A percentile compares a stretch with the other conserved stretches of the same genome.
Conservation (phyloP, 2,888 invertebrate species). For the Ophion ellenae region DNA sequence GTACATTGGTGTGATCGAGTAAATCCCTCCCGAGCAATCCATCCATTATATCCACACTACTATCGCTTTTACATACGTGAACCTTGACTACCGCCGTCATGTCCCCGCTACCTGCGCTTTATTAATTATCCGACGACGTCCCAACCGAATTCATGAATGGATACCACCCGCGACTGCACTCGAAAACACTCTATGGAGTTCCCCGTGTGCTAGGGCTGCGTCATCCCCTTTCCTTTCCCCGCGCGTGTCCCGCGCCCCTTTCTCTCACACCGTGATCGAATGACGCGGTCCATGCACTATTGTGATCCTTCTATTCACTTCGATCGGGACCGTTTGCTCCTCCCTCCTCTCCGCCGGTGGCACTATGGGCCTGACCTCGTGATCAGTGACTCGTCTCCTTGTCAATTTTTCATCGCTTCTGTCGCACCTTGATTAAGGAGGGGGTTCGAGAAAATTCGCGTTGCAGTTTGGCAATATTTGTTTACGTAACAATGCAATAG, state of each 20-base stretch:
- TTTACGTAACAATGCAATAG: background rate
- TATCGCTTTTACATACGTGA: background rate
- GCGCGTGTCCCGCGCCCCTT: background rate
- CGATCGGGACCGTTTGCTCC: background rate
- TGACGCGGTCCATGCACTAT: slow-evolving; percentile 23
- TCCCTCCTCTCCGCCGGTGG: background rate
- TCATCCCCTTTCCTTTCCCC: background rate
- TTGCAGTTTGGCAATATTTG: background rate
- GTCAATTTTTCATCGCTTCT: slow-evolving; percentile 39
- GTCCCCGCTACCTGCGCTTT: slow-evolving; percentile 43
- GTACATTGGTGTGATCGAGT: slow-evolving; percentile 65
- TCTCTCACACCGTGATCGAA: background rate
- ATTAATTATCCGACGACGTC: slow-evolving; percentile 61
- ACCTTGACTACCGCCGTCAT: background rate
- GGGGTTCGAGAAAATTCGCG: slow-evolving; percentile 18
- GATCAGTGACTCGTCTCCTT: slow-evolving; percentile 25
- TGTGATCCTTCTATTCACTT: slow-evolving; percentile 31
- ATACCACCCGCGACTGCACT: slow-evolving; percentile 19
- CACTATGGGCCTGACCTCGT: slow-evolving; percentile 40
- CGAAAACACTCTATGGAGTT: slow-evolving; percentile 24
- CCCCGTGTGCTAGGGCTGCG: background rate
- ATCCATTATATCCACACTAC: slow-evolving; percentile 42
- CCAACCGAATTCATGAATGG: slow-evolving; percentile 58
- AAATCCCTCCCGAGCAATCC: slow-evolving; percentile 35
- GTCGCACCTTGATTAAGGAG: background rate